Evolutionary conservation across 1,140 invertebrate genomes (phyloP), one percentile per base, ranked within the genome.

Genomic region (Camponotus floridanus): DNA sequence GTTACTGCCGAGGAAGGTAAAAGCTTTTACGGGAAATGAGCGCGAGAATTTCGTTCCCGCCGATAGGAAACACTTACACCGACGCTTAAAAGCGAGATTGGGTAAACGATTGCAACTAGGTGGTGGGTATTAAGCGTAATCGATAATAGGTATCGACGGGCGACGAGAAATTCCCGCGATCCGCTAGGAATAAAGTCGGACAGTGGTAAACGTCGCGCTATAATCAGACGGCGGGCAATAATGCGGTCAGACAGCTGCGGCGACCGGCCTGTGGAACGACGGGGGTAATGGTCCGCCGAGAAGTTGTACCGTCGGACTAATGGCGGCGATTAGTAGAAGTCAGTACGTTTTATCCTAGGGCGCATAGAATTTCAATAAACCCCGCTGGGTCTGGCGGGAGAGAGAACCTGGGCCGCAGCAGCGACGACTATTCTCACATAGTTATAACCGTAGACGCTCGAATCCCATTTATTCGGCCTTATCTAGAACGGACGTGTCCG

Each of bases 321-420:
- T 87, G 86, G 84, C 59, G 64, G 51, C 83, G 74, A 86, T 87
- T 87, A 87, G 84, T 87, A 86, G 86, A 64, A 87, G 83, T 87
- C 84, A 55, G 74, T 80, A 67, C 51, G 55, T 86, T 86, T 87
- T 87, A 86, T 79, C 57, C 84, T 59, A 71, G 45, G 61, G 45
- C 45, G 85, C 86, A 86, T 86, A 80, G 84, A 87, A 87, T 87
- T 86, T 86, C 74, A 86, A 86, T 87, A 87, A 87, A 86, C 57
- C 55, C 45, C n/a, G 51, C 3, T 18, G 76, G 51, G 61, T 4
- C 39, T 15, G 73, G 15, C 9, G 13, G 15, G 39, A 1, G 21
- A 21, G 59, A 64, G 57, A 51, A 78, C 9, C 26, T 26, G 26
- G 26, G 78, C 65, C 48, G 57, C 33, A 51, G 33, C 45, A 48